Evolutionary conservation across 1,140 invertebrate genomes (phyloP).

Genomic region (Protaetia brevitarsis): DNA sequence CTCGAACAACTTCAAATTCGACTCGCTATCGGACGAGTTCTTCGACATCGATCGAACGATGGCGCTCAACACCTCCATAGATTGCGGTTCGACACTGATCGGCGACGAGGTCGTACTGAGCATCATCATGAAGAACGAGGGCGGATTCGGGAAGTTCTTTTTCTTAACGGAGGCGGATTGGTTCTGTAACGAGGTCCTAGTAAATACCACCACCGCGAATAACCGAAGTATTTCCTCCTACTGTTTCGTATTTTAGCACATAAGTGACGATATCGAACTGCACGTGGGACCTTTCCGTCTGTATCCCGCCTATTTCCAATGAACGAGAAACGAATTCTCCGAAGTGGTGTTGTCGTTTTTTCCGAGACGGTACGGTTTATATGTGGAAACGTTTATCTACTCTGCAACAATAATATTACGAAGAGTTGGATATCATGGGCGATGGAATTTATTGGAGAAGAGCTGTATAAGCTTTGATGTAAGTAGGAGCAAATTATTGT

Average conservation of each 20-base stretch:
- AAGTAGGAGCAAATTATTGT: too few relatives aligned
- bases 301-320: conserved; percentile 38
- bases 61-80: conserved; percentile 37
- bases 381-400: conserved; percentile 31
- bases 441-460: conserved; percentile 33
- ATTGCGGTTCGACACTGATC: conserved; percentile 37
- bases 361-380: conserved; percentile 29
- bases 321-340: conserved; percentile 31
- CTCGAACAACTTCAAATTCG: not conserved
- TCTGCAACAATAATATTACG: conserved; percentile 36
- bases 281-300: conserved; percentile 30
- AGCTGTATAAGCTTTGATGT: conserved; percentile 30
- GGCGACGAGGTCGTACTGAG: conserved; percentile 30
- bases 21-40: conserved; percentile 22
- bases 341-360: conserved; percentile 34
- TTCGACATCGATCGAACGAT: conserved; percentile 22
- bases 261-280: conserved; percentile 29
- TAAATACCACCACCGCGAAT: not conserved
- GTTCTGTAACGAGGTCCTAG: conserved; percentile 1
- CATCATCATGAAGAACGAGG: conserved; percentile 36
- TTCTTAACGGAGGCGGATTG: conserved; percentile 37
- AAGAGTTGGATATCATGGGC: conserved; percentile 35
- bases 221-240: not conserved
- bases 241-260: conserved; percentile 30
- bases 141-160: conserved; percentile 36